Conservation (phyloP, 2,113 vertebrate species). For the Sprattus sprattus region DNA sequence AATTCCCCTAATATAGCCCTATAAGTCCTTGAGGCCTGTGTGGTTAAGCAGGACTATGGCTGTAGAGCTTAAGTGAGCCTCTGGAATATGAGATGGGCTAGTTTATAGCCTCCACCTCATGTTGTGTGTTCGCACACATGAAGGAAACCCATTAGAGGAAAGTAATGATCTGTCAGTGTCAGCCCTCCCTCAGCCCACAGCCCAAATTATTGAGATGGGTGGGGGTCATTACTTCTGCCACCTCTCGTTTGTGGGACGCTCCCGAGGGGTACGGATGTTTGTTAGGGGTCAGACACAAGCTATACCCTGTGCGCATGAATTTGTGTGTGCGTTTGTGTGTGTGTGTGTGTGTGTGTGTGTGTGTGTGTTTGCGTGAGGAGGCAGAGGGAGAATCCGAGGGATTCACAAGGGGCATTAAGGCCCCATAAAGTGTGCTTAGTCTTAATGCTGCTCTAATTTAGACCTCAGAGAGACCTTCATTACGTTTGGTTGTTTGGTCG, state of each 20-base stretch:
- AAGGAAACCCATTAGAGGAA: conserved; percentile 30
- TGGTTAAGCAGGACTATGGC: neutral
- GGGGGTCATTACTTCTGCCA: conserved; percentile 42
- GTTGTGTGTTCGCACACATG: neutral
- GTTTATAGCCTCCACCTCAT: neutral
- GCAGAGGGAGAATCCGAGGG: neutral
- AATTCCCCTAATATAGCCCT: neutral
- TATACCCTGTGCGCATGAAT: neutral
- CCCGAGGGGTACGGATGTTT: neutral
- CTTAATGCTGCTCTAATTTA: neutral
- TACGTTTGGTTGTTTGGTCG: neutral
- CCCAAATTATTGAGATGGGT: conserved; percentile 44
- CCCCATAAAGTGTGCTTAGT: neutral
- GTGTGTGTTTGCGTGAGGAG: neutral
- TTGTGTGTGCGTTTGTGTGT: neutral
- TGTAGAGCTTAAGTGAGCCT: neutral
- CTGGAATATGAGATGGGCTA: neutral
- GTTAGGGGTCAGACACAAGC: neutral
- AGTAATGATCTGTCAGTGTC: conserved; percentile 46
- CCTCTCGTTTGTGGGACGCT: conserved; percentile 32
- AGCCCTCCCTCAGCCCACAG: neutral
- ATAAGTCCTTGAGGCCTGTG: neutral
- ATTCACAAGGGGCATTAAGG: neutral
- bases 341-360: neutral
- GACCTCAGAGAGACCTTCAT: neutral